phyloP scores from a whole-genome alignment of 2,113 vertebrate species.

The Cheilinus undulatus region DNA sequence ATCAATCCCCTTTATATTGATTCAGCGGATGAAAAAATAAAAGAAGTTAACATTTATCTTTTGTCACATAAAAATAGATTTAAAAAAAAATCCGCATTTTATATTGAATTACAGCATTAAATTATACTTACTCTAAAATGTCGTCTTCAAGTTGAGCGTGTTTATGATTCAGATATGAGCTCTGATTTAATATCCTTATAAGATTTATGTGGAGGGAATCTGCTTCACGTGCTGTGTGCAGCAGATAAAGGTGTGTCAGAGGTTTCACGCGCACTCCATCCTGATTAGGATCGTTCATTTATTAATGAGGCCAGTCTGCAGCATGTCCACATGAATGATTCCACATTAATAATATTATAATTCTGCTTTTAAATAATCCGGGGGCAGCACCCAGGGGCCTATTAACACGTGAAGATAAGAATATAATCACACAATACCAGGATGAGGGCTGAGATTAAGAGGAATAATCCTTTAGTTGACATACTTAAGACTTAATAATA shows the following conservation, averaged over 20 bases:
- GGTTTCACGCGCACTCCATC: background rate
- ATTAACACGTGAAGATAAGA: slow-evolving; percentile 41
- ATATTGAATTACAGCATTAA: background rate
- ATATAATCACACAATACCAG: slow-evolving; percentile 6
- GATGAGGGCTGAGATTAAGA: slow-evolving; percentile 10
- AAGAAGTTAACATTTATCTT: background rate
- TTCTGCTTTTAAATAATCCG: slow-evolving; percentile 35
- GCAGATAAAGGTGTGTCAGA: slow-evolving; percentile 16
- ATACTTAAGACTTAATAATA: background rate
- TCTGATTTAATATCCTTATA: background rate
- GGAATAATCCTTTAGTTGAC: background rate
- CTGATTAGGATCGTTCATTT: slow-evolving; percentile 49
- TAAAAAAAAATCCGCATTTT: background rate
- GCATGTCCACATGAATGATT: slow-evolving; percentile 56
- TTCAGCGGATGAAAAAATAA: background rate
- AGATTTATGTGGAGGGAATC: slow-evolving; percentile 32
- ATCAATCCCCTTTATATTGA: background rate
- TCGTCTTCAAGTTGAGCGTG: background rate
- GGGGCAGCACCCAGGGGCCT: slow-evolving; percentile 1
- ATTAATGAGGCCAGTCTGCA: slow-evolving; percentile 49
- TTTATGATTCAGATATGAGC: background rate
- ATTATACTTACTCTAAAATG: background rate
- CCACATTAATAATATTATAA: slow-evolving; percentile 44
- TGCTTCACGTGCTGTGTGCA: background rate
- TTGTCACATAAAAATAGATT: background rate